A percentile compares a stretch with the other conserved stretches of the same genome.
Conservation (phyloP, 30 jellyfish, hydroid and myxozoan genomes). For the Clytia hemisphaerica region DNA sequence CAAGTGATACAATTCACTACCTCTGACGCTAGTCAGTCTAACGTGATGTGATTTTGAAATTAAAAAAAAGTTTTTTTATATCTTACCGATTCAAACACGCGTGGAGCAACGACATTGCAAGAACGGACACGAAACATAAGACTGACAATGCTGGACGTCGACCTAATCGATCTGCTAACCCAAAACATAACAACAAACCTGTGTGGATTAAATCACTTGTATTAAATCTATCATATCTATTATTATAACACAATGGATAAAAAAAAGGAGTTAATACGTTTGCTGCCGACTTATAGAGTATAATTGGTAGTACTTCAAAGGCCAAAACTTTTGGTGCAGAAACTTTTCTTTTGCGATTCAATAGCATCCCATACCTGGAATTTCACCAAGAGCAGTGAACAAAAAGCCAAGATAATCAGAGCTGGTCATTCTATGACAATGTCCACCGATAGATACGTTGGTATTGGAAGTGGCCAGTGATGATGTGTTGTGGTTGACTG, state of each 20-base stretch:
- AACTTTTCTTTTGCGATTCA: too few relatives aligned
- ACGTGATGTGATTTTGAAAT: not conserved
- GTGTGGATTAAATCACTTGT: not conserved
- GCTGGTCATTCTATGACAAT: not conserved
- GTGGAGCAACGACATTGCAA: slow-evolving; percentile 7
- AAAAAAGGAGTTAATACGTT: too few relatives aligned
- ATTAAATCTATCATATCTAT: too few relatives aligned
- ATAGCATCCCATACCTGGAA: slow-evolving; percentile 15
- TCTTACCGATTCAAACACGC: slow-evolving; percentile 23
- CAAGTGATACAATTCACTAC: too few relatives aligned
- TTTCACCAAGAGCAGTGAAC: slow-evolving; percentile 34
- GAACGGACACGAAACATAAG: slow-evolving; percentile 2
- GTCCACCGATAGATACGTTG: not conserved
- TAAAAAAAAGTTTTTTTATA: not conserved
- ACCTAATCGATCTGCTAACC: slow-evolving; percentile 28
- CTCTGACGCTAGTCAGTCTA: too few relatives aligned
- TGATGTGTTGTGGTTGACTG: too few relatives aligned
- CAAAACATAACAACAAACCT: slow-evolving; percentile 30
- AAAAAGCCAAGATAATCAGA: slow-evolving; percentile 15
- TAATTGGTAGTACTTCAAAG: too few relatives aligned
- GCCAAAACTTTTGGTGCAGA: too few relatives aligned
- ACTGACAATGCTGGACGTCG: slow-evolving; percentile 20
- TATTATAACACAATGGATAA: too few relatives aligned
- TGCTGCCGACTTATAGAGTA: too few relatives aligned
- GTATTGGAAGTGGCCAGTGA: not conserved